Conservation (phyloP, 1,140 invertebrate species). For the Ceratosolen fusciceps region DNA sequence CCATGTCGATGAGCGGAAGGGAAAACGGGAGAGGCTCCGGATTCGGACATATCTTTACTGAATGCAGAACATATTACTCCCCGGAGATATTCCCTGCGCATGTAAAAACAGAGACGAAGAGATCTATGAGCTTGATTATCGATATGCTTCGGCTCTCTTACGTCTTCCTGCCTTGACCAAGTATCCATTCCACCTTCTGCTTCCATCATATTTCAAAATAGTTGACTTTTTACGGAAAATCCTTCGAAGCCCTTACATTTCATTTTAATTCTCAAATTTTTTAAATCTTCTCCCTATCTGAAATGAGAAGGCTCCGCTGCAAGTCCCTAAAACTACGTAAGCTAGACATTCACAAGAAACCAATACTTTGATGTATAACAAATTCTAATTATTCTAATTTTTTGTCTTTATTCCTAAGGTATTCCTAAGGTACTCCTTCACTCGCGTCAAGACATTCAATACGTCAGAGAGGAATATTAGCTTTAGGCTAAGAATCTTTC, state of each 20-base stretch:
- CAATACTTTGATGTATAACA: too few relatives aligned
- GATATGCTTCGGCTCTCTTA: background rate
- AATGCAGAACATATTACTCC: conserved; percentile 53
- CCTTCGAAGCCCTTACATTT: background rate
- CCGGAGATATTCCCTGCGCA: background rate
- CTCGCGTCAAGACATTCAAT: too few relatives aligned
- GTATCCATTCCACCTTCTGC: background rate
- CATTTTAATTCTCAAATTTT: too few relatives aligned
- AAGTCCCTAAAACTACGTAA: too few relatives aligned
- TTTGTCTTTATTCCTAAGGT: background rate
- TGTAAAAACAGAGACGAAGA: conserved; percentile 39
- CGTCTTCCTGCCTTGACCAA: background rate
- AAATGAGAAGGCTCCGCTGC: too few relatives aligned
- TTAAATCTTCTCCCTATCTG: too few relatives aligned
- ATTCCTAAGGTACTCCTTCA: too few relatives aligned
- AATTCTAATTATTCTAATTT: background rate
- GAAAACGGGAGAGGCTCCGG: conserved; percentile 23
- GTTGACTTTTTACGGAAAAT: background rate
- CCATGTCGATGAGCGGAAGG: conserved; percentile 35
- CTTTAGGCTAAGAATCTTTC: too few relatives aligned
- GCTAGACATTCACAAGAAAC: too few relatives aligned
- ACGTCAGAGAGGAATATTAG: too few relatives aligned
- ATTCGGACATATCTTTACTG: conserved; percentile 55
- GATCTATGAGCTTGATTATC: conserved; percentile 54
- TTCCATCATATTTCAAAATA: conserved; percentile 3